These are phyloP conservation scores for Julus scandinavius DNA, from an alignment of 2,888 invertebrate genomes.

Conservation along the genomic window DNA sequence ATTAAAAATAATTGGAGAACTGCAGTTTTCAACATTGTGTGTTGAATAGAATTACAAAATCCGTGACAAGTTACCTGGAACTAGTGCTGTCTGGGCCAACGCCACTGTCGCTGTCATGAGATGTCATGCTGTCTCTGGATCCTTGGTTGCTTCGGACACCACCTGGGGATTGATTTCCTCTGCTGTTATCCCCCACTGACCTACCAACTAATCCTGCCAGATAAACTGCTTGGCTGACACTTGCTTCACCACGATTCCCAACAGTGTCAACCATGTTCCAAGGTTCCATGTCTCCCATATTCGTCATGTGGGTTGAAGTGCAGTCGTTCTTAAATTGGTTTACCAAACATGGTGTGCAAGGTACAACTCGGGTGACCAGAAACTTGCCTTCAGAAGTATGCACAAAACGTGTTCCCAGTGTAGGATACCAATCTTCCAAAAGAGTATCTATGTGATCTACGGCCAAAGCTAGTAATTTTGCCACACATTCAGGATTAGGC, in stretches of 20 bases:
- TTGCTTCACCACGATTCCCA: constrained; percentile 57
- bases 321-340: constrained; percentile 66
- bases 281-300: constrained; percentile 58
- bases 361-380: constrained; percentile 90
- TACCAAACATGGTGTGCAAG: constrained; percentile 87
- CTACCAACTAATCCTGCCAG: constrained; percentile 11
- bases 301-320: constrained; percentile 72
- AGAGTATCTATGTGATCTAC: constrained; percentile 96
- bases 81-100: constrained; percentile 83
- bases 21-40: background rate
- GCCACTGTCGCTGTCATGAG: constrained; percentile 84
- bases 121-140: constrained; percentile 65
- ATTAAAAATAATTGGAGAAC: background rate
- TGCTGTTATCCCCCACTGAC: constrained; percentile 24
- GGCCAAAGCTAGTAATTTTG: constrained; percentile 84
- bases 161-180: constrained; percentile 54
- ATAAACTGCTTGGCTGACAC: constrained; percentile 56
- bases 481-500: constrained; percentile 81
- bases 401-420: constrained; percentile 94
- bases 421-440: constrained; percentile 98
- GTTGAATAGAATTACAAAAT: background rate
- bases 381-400: constrained; percentile 97
- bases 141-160: constrained; percentile 60
- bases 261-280: constrained; percentile 59
- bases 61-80: constrained; percentile 69